These are phyloP conservation scores for Campoletis raptor DNA, from an alignment of 2,888 invertebrate genomes.

Conservation along the genomic window DNA sequence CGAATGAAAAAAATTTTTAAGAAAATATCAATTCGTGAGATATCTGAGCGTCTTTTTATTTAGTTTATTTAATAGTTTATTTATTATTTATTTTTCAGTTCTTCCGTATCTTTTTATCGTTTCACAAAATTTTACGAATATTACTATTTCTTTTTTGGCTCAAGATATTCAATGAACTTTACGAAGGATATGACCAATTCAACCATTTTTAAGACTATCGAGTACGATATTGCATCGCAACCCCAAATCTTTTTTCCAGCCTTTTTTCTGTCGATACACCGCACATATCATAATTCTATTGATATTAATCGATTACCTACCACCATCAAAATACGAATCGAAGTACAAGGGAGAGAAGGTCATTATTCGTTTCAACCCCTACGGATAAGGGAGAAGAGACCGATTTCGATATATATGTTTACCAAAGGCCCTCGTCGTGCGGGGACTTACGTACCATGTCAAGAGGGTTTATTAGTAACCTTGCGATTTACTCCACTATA, in stretches of 20 bases:
- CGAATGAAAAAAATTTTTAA: background rate
- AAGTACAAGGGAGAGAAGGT: conserved; percentile 16
- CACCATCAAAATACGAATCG: conserved; percentile 36
- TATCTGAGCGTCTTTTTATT: background rate
- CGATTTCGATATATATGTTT: conserved; percentile 67
- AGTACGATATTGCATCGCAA: conserved; percentile 51
- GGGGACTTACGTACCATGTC: conserved; percentile 42
- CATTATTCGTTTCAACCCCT: conserved; percentile 63
- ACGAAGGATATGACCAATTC: conserved; percentile 22
- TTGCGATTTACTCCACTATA: conserved; percentile 49
- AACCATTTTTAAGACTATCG: conserved; percentile 36
- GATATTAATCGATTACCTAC: conserved; percentile 82
- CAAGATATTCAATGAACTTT: conserved; percentile 9
- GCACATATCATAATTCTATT: conserved; percentile 82
- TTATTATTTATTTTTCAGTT: background rate
- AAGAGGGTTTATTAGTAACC: conserved; percentile 63
- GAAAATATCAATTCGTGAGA: background rate
- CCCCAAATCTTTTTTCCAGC: conserved; percentile 36
- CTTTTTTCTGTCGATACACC: conserved; percentile 58
- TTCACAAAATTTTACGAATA: background rate
- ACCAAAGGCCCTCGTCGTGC: conserved; percentile 56
- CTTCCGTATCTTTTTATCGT: background rate
- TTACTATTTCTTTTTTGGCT: background rate
- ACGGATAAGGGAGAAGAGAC: conserved; percentile 47
- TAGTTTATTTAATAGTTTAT: background rate